Conservation (phyloP, 1,140 invertebrate species). For the Vollenhovia emeryi region DNA sequence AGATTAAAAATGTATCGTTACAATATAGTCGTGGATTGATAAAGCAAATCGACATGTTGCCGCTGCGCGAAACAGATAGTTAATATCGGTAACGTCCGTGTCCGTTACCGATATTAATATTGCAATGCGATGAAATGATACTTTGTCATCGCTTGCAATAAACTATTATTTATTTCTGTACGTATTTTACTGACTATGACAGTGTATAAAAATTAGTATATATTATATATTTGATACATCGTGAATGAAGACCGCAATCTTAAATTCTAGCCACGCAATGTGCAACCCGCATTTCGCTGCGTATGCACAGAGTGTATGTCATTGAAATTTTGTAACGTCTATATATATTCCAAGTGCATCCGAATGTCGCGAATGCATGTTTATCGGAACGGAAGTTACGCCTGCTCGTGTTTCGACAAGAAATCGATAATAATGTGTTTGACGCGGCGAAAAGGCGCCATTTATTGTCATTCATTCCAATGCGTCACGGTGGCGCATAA, state of each 20-base stretch:
- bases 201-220: no score
- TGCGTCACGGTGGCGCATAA: neutral
- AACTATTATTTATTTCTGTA: no score
- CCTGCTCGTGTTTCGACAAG: slow-evolving; percentile 1
- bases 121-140: no score
- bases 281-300: slow-evolving; percentile 11
- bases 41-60: no score
- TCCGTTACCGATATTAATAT: no score
- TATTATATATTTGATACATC: neutral
- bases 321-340: slow-evolving; percentile 17
- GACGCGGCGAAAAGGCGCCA: neutral
- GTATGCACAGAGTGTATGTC: neutral
- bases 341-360: slow-evolving; percentile 35
- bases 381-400: slow-evolving; percentile 27
- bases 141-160: no score
- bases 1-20: no score
- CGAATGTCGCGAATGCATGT: neutral
- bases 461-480: slow-evolving; percentile 22
- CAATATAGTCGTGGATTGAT: no score
- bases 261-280: slow-evolving; percentile 5
- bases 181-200: no score
- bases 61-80: no score
- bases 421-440: slow-evolving; percentile 43
- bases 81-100: no score
- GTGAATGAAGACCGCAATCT: neutral